Conservation (phyloP, 2,113 vertebrate species). For the Apeltes quadracus region DNA sequence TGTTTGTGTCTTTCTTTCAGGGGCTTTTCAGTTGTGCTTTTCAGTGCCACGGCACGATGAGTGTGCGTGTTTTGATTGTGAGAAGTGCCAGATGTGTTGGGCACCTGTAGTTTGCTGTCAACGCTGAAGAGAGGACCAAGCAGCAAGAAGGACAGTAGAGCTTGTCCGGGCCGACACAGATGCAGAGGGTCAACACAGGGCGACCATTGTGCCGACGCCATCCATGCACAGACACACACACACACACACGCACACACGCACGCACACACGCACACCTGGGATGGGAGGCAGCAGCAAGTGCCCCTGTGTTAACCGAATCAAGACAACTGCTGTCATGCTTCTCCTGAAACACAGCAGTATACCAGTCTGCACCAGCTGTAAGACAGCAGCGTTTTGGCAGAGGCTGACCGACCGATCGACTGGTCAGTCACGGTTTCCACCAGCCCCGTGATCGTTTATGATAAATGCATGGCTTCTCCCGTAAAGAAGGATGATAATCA, state of each 20-base stretch:
- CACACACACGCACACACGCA: conserved; percentile 17
- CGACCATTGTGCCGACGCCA: conserved; percentile 58
- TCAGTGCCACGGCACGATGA: conserved; percentile 50
- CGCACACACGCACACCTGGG: conserved; percentile 60
- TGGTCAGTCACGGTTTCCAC: not conserved
- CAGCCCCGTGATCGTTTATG: not conserved
- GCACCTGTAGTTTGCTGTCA: conserved; percentile 75
- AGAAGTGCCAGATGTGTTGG: conserved; percentile 68
- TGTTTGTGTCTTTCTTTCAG: conserved; percentile 44
- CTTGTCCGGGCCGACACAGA: conserved; percentile 73
- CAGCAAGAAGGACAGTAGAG: conserved; percentile 64
- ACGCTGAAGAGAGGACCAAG: conserved; percentile 50
- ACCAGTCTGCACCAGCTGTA: conserved; percentile 32
- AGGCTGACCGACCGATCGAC: conserved; percentile 27
- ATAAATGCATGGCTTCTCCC: not conserved
- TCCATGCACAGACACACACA: conserved; percentile 40
- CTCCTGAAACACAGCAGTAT: conserved; percentile 36
- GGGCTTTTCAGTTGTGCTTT: conserved; percentile 38
- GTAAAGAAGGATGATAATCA: not conserved
- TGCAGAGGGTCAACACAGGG: conserved; percentile 74
- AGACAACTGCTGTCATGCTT: conserved; percentile 67
- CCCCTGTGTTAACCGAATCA: conserved; percentile 57
- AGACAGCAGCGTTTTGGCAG: conserved; percentile 31
- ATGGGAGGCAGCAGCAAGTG: conserved; percentile 59
- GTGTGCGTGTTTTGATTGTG: conserved; percentile 40